Base-by-base conservation (phyloP, 1,140 invertebrate species). In the Zaprionus davidi region DNA sequence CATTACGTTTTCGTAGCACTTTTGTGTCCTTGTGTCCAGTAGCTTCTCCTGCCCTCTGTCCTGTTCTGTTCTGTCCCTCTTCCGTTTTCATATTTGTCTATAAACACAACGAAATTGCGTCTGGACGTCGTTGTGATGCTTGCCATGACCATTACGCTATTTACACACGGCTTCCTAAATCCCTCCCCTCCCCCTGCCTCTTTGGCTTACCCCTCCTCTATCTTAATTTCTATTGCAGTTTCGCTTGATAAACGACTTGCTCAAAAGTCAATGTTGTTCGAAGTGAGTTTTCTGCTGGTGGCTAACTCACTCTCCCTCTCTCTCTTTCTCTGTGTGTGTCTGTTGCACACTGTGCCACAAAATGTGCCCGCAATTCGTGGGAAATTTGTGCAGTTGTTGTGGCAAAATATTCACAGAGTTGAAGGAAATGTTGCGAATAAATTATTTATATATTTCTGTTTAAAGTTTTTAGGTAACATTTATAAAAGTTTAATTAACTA, bases 1-100 rank as follows among this genome's bases (percentile, higher is more conserved):
- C 56, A 72, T 59, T 31, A 53, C 31, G 51, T 59, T 59, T 60
- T 41, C 15, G 49, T 64, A 15, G 41, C 70, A 72, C 55, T 46
- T 49, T 64, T 71, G 20, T 51, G 63, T 36, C 57, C 26, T 49
- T 36, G 66, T 22, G 66, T 22, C 46, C 20, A 67, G 36, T 12
- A 22, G 31, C 12, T 62, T 41, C 56, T 41, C 5, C 12, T 38
- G 56, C 44, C 7, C 15, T 15, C 12, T 38, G 56, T 34, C 38
- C 38, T 28, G 26, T 1, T 1, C 31, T 11, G 31, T 0, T n/a
- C 15, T 41, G 49, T 31, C 60, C 31, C 31, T 3, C 31, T 34
- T 59, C 11, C 72, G 15, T 44, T 68, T 41, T 71, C 36, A 65
- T 71, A 71, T 71, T 71, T 71, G 69, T 22, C 24, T 17, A 70